Base-by-base conservation (phyloP, 2,888 invertebrate species). In the Mylabris sibirica region DNA sequence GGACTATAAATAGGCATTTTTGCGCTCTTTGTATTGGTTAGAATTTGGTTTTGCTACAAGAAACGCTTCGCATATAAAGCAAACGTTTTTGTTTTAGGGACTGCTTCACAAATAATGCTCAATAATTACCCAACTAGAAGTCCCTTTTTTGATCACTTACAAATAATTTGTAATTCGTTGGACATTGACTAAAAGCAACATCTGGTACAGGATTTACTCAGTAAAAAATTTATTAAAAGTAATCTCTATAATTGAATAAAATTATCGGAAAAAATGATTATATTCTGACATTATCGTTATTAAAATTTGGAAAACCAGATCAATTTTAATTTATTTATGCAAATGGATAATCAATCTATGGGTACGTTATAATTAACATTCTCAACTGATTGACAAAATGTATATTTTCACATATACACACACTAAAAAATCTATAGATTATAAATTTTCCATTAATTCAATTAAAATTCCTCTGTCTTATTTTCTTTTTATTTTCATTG, bases 381-480 rank as follows among this genome's bases (percentile, higher is more conserved):
- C 30, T 30, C 49, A 20, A 49, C 8, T 20, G 24, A 53, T 20
- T 53, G 53, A 20, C 22, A 22, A 53, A 53, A 53, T 12, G 22
- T 53, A 22, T 24, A 53, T 8, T 53, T 22, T 12, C 22, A 20
- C 22, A 22, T 11, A 30, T 3, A 30, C 26, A 30, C 30, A 8
- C 30, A 30, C 30, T 6, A 3, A 53, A 53, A 53, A 9, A 20
- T 11, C 20, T 22, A 11, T 20, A 11, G 11, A 22, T 22, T 22
- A 24, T 53, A 53, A 22, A 53, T 12, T 53, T 53, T 53, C 22
- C 24, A 53, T 53, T 53, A 53, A 53, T 22, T 11, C 24, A 53
- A 53, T 53, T 53, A 53, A 24, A 53, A 53, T 53, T 53, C 24
- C 49, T 24, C 2, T 44, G 6, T 11, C 5, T 49, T 49, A 20